phyloP scores from a whole-genome alignment of 2,888 invertebrate species.

The Brachyopa scutellaris region DNA sequence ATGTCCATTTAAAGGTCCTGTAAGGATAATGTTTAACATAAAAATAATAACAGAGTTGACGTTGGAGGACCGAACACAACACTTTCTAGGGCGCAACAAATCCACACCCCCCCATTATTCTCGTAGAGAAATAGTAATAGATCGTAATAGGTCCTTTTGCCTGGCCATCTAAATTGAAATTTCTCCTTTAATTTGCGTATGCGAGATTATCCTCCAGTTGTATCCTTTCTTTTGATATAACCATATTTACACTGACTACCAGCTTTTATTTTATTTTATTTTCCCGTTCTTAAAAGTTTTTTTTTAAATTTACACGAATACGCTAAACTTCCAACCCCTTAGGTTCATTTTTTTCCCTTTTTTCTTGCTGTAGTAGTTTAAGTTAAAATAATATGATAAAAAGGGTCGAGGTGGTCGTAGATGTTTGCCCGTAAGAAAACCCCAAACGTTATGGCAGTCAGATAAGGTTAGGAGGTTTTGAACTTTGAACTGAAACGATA shows the following conservation, averaged over 20 bases:
- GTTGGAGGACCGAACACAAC: constrained; percentile 40
- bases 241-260: constrained; percentile 49
- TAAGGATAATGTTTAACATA: constrained; percentile 71
- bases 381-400: constrained; percentile 23
- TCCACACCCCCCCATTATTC: constrained; percentile 60
- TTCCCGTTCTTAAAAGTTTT: constrained; percentile 26
- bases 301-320: constrained; percentile 36
- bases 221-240: constrained; percentile 46
- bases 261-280: constrained; percentile 30
- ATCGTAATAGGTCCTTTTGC: constrained; percentile 59
- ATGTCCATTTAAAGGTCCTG: constrained; percentile 71
- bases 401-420: constrained; percentile 42
- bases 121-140: constrained; percentile 51
- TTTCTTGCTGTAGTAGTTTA: background rate
- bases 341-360: background rate
- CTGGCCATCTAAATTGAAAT: constrained; percentile 61
- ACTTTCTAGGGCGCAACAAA: constrained; percentile 56
- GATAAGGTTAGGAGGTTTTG: constrained; percentile 22
- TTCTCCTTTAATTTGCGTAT: constrained; percentile 60
- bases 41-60: constrained; percentile 67
- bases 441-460: constrained; percentile 22
- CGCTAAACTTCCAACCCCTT: constrained; percentile 24
- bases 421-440: constrained; percentile 19
- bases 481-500: constrained; percentile 40
- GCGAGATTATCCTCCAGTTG: constrained; percentile 34